Conservation (phyloP, 35 echinoderm and acorn worm genomes). For the Apostichopus japonicus region DNA sequence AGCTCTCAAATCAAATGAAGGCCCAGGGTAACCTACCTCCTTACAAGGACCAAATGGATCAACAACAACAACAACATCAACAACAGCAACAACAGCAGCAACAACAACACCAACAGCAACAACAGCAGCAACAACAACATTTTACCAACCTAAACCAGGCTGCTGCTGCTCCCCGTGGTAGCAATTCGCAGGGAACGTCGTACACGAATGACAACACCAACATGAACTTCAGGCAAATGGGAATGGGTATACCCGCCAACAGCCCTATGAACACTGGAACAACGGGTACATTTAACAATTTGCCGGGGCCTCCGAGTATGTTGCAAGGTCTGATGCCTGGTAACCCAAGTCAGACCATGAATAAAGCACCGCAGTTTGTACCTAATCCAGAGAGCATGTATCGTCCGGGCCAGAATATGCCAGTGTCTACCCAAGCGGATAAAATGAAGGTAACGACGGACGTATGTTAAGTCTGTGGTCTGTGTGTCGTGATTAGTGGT, state of each 20-base stretch:
- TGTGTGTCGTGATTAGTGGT: too few species aligned
- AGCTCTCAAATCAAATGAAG: conserved; percentile 29
- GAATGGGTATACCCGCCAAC: neutral
- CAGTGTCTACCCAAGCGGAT: neutral
- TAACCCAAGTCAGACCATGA: neutral
- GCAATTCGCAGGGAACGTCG: neutral
- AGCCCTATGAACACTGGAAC: neutral
- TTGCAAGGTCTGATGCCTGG: neutral
- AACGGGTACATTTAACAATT: neutral
- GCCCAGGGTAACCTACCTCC: conserved; percentile 7
- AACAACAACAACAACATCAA: conserved; percentile 35
- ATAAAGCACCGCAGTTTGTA: neutral
- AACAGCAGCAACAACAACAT: neutral
- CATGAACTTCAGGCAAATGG: conserved; percentile 1
- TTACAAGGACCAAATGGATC: conserved; percentile 59
- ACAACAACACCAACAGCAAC: conserved; percentile 10
- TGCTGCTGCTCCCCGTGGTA: neutral
- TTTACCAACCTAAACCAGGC: neutral
- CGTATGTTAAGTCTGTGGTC: too few species aligned
- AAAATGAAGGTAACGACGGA: conserved; percentile 4
- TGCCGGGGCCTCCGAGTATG: conserved; percentile 7
- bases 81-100: conserved; percentile 40
- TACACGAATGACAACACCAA: neutral
- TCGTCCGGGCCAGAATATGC: neutral
- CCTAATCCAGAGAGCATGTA: neutral